Base-by-base conservation (phyloP, 2,888 invertebrate species). In the Carabus problematicus region DNA sequence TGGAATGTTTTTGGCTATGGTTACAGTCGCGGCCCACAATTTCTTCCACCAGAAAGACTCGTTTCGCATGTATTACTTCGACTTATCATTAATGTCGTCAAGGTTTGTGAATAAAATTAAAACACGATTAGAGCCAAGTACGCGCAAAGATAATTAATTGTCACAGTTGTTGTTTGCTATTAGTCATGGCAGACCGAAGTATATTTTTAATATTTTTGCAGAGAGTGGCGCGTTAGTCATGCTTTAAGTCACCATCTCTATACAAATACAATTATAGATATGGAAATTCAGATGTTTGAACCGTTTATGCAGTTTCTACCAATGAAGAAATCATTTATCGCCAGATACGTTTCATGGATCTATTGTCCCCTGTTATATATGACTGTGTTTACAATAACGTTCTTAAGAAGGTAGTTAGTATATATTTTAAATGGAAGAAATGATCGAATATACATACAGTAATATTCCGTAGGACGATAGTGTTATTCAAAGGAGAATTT, bases 221-320 rank as follows among this genome's bases (percentile, higher is more conserved):
- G 87, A 74, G 88, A 91, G 72, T 93, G 91, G 87, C 85, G 93
- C 70, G 86, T 93, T 45, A 88, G 89, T 0, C 94, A 94, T 76
- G 89, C 84, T 0, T 77, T 94, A 47, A 92, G 92, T 43, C 94
- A 94, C 79, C 94, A 94, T 77, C 82, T 90, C 7, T 92, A 88
- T 77, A 87, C 93, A 0, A 94, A 94, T 77, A 91, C 93, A 0
- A 80, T 89, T 3, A 85, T 89, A 79, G 94, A 94, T 79, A 82
- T 89, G 71, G 92, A 94, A 78, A 82, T 93, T n/a, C 88, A 89
- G 61, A 81, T 85, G 63, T 82, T 88, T 47, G 91, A 92, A 76
- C 93, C 93, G 0, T 8, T 69, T 14, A 77, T 91, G 1, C 84
- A 86, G 54, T 93, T 87, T 83, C 79, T 90, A 61, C 91, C 93